Evolutionary conservation across 2,888 invertebrate genomes (phyloP).

Genomic region (Sthenelais limicola): DNA sequence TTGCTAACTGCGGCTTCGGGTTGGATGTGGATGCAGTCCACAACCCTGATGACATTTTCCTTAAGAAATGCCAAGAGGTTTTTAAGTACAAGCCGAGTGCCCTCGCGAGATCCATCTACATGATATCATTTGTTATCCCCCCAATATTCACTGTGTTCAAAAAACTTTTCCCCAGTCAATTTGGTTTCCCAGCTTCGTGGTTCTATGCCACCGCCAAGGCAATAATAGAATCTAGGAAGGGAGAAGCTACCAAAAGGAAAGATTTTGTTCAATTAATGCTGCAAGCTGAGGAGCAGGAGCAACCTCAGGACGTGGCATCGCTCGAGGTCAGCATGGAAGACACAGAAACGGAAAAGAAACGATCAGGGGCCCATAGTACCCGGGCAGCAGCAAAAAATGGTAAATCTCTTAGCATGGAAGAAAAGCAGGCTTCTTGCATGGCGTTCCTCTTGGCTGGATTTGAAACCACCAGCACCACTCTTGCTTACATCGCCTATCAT

Average conservation of each 20-base stretch:
- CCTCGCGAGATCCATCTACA: too few relatives aligned
- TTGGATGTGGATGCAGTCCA: conserved; percentile 12
- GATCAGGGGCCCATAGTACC: too few relatives aligned
- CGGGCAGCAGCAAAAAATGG: neutral
- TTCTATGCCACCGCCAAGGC: neutral
- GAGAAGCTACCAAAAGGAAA: neutral
- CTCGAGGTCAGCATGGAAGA: conserved; percentile 2
- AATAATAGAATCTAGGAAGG: conserved; percentile 1
- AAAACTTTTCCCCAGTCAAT: too few relatives aligned
- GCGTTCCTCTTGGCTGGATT: conserved; percentile 38
- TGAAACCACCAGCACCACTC: conserved; percentile 35
- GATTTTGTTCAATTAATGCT: conserved; percentile 18
- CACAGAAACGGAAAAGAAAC: too few relatives aligned
- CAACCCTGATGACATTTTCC: conserved; percentile 35
- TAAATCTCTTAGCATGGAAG: neutral
- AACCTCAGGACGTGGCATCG: neutral
- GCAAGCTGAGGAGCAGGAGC: neutral
- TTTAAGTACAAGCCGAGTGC: too few relatives aligned
- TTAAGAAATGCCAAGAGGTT: conserved; percentile 4
- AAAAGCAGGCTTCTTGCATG: conserved; percentile 21
- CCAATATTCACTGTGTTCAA: too few relatives aligned
- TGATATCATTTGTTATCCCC: too few relatives aligned
- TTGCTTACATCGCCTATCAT: conserved; percentile 15
- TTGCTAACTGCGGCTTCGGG: conserved; percentile 28
- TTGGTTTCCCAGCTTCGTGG: too few relatives aligned